Percentiles rank a stretch among this genome's conserved stretches.
Evolutionary conservation across 2,888 invertebrate species (phyloP).

Genomic region (Leucophenga montana): DNA sequence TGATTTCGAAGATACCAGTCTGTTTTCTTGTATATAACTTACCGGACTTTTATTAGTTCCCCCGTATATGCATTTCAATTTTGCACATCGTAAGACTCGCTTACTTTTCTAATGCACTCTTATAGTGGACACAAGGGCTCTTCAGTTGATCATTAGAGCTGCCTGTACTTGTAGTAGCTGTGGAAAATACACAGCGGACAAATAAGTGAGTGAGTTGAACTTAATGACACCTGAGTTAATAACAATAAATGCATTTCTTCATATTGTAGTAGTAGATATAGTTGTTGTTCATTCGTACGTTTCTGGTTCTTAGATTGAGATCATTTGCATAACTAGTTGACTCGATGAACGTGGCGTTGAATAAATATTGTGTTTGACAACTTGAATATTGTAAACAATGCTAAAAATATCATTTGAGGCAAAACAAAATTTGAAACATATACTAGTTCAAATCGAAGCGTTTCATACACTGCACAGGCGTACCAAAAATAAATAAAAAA

Average conservation of each 20-base stretch:
- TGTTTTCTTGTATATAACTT: no score
- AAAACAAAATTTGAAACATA: neutral
- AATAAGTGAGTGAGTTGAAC: no score
- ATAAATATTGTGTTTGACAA: slow-evolving; percentile 13
- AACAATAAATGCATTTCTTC: neutral
- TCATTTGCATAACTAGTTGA: slow-evolving; percentile 17
- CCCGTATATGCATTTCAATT: neutral
- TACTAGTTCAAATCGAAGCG: no score
- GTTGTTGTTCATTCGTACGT: slow-evolving; percentile 4
- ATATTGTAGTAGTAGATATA: neutral
- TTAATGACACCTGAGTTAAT: slow-evolving; percentile 21
- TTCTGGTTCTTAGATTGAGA: slow-evolving; percentile 18
- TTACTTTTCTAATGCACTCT: slow-evolving; percentile 17
- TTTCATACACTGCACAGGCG: no score
- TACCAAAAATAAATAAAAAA: no score
- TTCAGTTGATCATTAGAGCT: neutral
- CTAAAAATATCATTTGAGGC: neutral
- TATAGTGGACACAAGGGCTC: neutral
- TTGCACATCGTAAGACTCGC: neutral
- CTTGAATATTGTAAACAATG: slow-evolving; percentile 15
- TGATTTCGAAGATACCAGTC: no score
- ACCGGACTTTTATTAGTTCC: no score
- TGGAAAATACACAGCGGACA: neutral
- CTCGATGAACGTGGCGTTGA: no score
- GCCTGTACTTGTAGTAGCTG: neutral